Base-by-base conservation (phyloP, 2,888 invertebrate species). In the Hirtodrosophila duncani region DNA sequence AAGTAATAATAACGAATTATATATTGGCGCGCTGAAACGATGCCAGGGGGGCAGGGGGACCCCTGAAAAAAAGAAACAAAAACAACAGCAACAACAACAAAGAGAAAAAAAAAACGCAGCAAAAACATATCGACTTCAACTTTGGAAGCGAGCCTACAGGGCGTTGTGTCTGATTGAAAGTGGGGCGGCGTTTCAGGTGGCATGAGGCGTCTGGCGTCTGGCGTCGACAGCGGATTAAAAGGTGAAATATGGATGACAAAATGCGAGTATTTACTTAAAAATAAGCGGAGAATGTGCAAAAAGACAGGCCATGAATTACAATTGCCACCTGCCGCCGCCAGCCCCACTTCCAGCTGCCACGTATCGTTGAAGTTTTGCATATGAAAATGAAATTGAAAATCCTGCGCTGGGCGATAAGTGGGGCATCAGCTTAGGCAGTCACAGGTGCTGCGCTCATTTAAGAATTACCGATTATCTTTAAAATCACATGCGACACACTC, bases 241-340 rank as follows among this genome's bases (percentile, higher is more conserved):
- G 26, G 18, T 27, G 11, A 51, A 31, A 39, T 23, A 64, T 38
- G 24, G 26, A 36, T 53, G 42, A 59, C 31, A 31, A 39, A 49
- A 36, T 36, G 5, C 26, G 27, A 23, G 21, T 30, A 45, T 24
- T 27, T 27, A 36, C 34, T 36, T 21, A 24, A 33, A 31, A 31
- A 33, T 31, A 31, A 24, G 24, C 11, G 33, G 33, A 23, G 30
- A 31, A 31, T 24, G 33, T 33, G 24, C 39, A 21, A 33, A 43
- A 31, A 33, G 42, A 30, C 31, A 24, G 20, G 33, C 30, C 21
- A 43, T 43, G 42, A 43, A 43, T 43, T 43, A 43, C 42, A 43
- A 43, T 24, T 24, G 33, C 24, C 37, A 23, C 16, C 3, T n/a
- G 8, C 7, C 30, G 5, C 4, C 30, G 4, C 16, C 16, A 5